Base-by-base conservation (phyloP, 2,888 invertebrate genomes). In the Helicoverpa assulta region DNA sequence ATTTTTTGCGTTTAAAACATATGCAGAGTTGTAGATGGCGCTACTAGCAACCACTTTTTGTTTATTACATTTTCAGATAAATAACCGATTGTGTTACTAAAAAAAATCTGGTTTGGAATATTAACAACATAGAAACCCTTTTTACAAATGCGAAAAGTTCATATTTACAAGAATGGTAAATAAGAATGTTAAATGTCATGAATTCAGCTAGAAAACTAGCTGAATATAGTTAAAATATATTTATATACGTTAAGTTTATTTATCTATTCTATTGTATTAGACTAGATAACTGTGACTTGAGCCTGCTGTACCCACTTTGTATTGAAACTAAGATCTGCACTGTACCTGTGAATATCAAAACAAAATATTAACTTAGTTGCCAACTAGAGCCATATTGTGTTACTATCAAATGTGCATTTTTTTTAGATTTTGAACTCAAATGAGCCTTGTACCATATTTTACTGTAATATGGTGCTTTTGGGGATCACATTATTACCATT, bases 231-330 rank as follows among this genome's bases (percentile, higher is more conserved):
- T 18, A 18, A 50, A 50, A 50, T n/a, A 18, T 50, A 50, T 50
- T 47, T 18, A n/a, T n/a, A n/a, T n/a, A 47, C 4, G 63, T 43
- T 54, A 73, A 57, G 16, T 59, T 21, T 54, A 16, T 33, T n/a
- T 60, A 37, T 58, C 60, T 33, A 56, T 61, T 50, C 57, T 75
- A 68, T 8, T 72, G n/a, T 67, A 55, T 57, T n/a, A 60, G 76
- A 76, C 80, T 76, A 79, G 80, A 66, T 52, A 19, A 60, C 59
- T 54, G 14, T 58, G 61, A 63, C 51, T 79, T 75, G 61, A 69
- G 61, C 62, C 65, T 33, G 43, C 18, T 69, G 57, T 54, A 8
- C 33, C 8, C 7, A 47, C 26, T 37, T 7, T 40, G 29, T 8
- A 12, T 16, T 33, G 54, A 1, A 19, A 54, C 21, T 37, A 12